Conservation (phyloP, 2,797 vertebrate genomes). For the Falco biarmicus region DNA sequence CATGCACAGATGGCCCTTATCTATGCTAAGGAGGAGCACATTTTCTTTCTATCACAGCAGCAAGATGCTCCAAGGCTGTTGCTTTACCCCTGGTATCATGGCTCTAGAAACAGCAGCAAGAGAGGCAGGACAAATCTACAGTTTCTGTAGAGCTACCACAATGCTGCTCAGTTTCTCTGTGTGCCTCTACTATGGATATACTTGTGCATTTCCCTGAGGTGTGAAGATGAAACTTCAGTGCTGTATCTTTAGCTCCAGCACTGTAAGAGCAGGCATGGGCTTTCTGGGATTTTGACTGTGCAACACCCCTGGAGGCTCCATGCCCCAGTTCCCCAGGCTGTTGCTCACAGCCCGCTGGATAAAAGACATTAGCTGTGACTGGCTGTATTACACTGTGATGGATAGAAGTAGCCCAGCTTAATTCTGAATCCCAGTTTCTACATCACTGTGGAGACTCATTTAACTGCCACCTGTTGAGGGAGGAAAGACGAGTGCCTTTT, state of each 20-base stretch:
- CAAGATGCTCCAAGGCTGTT: not conserved
- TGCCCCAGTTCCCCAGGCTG: not conserved
- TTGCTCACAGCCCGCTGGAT: not conserved
- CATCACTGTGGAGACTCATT: not conserved
- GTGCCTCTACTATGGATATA: not conserved
- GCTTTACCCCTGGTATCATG: not conserved
- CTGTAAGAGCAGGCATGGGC: not conserved
- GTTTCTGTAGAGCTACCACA: not conserved
- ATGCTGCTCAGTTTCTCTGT: not conserved
- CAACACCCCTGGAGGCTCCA: not conserved
- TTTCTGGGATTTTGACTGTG: not conserved
- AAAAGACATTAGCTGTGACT: not conserved
- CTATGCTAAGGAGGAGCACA: not conserved
- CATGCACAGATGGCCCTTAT: conserved; percentile 11
- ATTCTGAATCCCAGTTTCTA: not conserved
- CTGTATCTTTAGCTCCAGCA: not conserved
- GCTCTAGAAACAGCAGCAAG: not conserved
- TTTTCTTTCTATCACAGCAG: not conserved
- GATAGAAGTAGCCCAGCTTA: not conserved
- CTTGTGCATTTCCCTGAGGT: not conserved
- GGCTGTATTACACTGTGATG: rapidly evolving
- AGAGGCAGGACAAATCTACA: not conserved
- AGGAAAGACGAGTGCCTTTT: not conserved
- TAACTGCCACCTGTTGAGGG: not conserved
- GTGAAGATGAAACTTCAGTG: not conserved